Evolutionary conservation across 2,797 vertebrate species (phyloP), one percentile per base, ranked within the genome.

Genomic region (Euthynnus affinis): DNA sequence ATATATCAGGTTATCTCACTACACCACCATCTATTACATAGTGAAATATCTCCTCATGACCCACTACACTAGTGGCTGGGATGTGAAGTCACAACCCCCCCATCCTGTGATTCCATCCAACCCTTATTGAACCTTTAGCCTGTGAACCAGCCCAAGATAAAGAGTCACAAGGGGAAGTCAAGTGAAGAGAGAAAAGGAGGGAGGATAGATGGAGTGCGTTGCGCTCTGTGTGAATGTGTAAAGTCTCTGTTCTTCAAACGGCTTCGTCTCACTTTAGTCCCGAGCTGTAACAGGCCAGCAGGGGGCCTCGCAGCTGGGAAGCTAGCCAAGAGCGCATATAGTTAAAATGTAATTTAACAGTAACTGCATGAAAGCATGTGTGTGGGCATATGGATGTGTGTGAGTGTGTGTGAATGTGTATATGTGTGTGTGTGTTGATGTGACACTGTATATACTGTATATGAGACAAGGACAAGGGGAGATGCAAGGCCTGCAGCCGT

Each of bases 1-100:
- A 85, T 84, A 89, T 78, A 91, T 81, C 86, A 82, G 86, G 83
- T 92, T 91, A 92, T 94, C 88, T 90, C 74, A 80, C 87, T 81
- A 81, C 73, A 85, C 65, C 76, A 9, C 73, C 77, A 89, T 91
- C 77, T 89, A 86, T 92, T 89, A 88, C 44, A 65, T 37, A 71
- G 79, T 85, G 80, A 91, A 90, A 92, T 80, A 85, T 82, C 83
- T 83, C 51, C 48, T 72, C 67, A 74, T 90, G 90, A 89, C 63
- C 87, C 85, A 81, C 53, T 77, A 77, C 70, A 79, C 57, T 14
- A 80, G 78, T 14, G 9, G 56, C 57, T 32, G 70, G 25, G 70
- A 83, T 67, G 75, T 51, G 46, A 75, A 82, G 61, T 73, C 81
- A 53, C 68, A 51, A 40, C 70, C 13, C 34, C 62, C 58, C 68